Evolutionary conservation across 2,888 invertebrate genomes (phyloP).

Genomic region (Empis stercorea): DNA sequence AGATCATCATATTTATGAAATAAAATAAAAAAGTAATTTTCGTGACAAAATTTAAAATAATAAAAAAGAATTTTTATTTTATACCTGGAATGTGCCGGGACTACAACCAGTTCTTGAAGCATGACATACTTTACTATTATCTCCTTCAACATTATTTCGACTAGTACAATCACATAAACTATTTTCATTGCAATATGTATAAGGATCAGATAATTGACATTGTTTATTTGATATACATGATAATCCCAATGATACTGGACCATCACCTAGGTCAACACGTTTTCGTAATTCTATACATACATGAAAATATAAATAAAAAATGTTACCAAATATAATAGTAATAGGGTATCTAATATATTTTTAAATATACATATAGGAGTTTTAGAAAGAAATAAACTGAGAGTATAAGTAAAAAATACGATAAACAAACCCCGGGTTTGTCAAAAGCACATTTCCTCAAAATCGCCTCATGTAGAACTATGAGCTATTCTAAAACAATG

Average conservation of each 20-base stretch:
- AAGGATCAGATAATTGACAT: constrained; percentile 66
- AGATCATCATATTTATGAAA: constrained; percentile 1
- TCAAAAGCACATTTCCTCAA: no score
- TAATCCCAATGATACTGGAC: constrained; percentile 59
- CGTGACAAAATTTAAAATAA: neutral
- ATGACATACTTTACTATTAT: constrained; percentile 48
- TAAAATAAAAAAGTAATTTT: neutral
- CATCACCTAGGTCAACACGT: constrained; percentile 33
- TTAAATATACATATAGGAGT: no score
- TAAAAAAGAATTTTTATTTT: constrained; percentile 7
- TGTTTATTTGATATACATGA: constrained; percentile 62
- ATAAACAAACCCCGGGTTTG: no score
- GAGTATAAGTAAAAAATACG: no score
- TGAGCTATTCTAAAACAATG: no score
- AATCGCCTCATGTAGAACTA: no score
- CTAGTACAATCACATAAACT: constrained; percentile 55
- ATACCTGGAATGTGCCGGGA: constrained; percentile 65
- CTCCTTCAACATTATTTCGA: neutral
- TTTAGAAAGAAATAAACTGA: no score
- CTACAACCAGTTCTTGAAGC: constrained; percentile 66
- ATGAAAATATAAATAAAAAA: no score
- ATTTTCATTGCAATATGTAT: constrained; percentile 51
- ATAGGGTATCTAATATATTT: no score
- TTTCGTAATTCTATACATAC: constrained; percentile 32
- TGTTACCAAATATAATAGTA: no score